Conservation (phyloP, 2,888 invertebrate species). For the Acholoe squamosa region DNA sequence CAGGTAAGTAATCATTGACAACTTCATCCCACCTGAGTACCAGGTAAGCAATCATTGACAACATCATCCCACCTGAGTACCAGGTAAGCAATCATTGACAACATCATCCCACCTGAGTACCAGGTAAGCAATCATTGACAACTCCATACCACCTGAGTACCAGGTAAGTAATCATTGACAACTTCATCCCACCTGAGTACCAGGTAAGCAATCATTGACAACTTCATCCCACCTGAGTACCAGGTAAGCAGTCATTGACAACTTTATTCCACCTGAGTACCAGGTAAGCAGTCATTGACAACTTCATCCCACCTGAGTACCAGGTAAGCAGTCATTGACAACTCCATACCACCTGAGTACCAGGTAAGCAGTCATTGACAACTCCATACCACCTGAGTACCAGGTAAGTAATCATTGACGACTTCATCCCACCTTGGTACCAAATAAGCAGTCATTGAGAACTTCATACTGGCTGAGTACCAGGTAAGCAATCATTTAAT, state of each 20-base stretch:
- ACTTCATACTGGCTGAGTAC: neutral
- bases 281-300: no score
- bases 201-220: constrained; percentile 94
- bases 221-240: constrained; percentile 96
- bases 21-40: constrained; percentile 93
- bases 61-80: constrained; percentile 96
- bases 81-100: constrained; percentile 89
- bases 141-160: constrained; percentile 96
- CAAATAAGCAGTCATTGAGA: no score
- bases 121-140: constrained; percentile 95
- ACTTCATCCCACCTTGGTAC: neutral
- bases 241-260: constrained; percentile 86
- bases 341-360: constrained; percentile 96
- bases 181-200: constrained; percentile 87
- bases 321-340: constrained; percentile 96
- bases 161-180: constrained; percentile 86
- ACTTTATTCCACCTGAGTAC: constrained; percentile 87
- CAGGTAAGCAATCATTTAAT: neutral
- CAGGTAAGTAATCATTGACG: constrained; percentile 86
- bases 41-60: constrained; percentile 95
- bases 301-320: no score
- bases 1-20: constrained; percentile 89
- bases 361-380: constrained; percentile 93
- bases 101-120: constrained; percentile 93
- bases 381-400: constrained; percentile 96